Evolutionary conservation across 2,113 vertebrate species (phyloP).

Genomic region (Crotalus viridis): DNA sequence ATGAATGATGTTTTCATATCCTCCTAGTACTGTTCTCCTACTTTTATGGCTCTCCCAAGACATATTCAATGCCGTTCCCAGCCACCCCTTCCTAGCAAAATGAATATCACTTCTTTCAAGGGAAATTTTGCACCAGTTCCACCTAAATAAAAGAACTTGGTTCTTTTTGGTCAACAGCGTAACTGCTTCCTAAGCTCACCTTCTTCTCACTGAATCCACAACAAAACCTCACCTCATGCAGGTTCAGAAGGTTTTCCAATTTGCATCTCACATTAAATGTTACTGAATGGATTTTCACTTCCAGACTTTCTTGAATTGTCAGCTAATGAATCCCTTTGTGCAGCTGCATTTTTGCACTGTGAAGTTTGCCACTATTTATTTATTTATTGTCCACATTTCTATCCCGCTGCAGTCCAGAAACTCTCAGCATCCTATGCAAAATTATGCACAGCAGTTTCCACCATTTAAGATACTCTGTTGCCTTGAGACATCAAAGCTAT

Average conservation of each 20-base stretch:
- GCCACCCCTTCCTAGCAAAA: background rate
- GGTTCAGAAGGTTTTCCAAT: background rate
- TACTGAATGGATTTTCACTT: background rate
- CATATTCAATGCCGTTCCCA: background rate
- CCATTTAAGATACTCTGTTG: background rate
- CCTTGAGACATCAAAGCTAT: background rate
- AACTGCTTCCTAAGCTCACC: background rate
- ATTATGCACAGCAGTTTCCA: background rate
- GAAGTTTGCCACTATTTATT: background rate
- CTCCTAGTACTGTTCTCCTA: background rate
- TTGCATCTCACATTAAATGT: background rate
- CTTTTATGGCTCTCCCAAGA: background rate
- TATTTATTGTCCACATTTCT: background rate
- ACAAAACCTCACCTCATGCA: background rate
- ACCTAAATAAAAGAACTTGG: too few relatives aligned
- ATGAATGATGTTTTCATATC: background rate
- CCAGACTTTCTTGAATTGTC: background rate
- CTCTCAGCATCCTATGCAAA: background rate
- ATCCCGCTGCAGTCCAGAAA: background rate
- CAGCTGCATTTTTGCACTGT: background rate
- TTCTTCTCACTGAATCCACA: background rate
- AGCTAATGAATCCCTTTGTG: slow-evolving; percentile 11
- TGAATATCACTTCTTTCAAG: too few relatives aligned
- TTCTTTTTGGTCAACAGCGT: too few relatives aligned
- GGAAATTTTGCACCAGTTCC: background rate